phyloP scores from a whole-genome alignment of 2,113 vertebrate species.

The Stigmatopora nigra region DNA sequence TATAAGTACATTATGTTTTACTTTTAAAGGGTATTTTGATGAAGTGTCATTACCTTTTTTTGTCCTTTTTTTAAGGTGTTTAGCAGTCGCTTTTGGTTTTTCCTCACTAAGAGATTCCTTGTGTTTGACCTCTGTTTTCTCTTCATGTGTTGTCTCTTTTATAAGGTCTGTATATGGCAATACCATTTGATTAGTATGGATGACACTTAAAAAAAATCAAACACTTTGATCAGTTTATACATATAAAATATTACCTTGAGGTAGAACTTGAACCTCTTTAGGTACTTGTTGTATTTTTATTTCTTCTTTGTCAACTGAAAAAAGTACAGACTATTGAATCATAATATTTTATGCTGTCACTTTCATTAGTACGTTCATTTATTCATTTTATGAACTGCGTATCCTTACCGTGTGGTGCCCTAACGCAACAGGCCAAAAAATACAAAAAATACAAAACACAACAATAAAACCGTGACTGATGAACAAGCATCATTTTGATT shows the following conservation, averaged over 20 bases:
- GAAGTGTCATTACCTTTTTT: neutral
- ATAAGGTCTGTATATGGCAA: constrained; percentile 45
- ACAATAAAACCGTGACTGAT: neutral
- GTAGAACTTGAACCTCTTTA: constrained; percentile 41
- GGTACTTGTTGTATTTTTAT: constrained; percentile 42
- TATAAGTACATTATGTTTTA: neutral
- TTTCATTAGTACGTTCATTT: neutral
- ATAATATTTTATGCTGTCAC: neutral
- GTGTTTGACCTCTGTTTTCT: constrained; percentile 20
- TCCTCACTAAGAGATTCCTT: constrained; percentile 21
- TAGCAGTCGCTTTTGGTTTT: constrained; percentile 14
- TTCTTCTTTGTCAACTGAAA: constrained; percentile 48
- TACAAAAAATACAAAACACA: neutral
- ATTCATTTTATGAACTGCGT: too few relatives aligned
- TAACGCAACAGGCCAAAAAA: neutral
- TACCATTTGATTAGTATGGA: neutral
- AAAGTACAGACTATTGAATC: neutral
- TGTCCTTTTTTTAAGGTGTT: neutral
- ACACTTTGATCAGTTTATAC: neutral
- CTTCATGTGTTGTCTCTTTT: constrained; percentile 18
- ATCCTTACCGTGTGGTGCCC: neutral
- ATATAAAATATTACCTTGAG: constrained; percentile 44
- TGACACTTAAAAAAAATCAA: neutral
- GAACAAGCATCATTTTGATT: neutral
- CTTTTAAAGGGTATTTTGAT: neutral